A percentile compares a stretch with the other conserved stretches of the same genome.
phyloP scores from a whole-genome alignment of 1,140 invertebrate species.

The Leptopilina clavipes region DNA sequence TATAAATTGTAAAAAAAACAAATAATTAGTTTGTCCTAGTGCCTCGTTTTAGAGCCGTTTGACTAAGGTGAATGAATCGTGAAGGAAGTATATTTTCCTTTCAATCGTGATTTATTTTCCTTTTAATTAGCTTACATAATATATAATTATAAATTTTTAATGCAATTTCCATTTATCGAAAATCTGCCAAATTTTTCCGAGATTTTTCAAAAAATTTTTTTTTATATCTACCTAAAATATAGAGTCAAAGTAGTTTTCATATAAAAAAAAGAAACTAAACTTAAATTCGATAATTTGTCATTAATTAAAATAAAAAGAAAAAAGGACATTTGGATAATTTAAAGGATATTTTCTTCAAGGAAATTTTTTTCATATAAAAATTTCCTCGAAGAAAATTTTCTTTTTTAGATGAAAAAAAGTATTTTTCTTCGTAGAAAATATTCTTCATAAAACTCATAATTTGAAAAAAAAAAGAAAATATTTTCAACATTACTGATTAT shows the following conservation, averaged over 20 bases:
- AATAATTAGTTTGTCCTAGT: slow-evolving; percentile 26
- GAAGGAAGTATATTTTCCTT: not conserved
- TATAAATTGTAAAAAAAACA: slow-evolving; percentile 30
- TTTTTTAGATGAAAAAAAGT: too few relatives aligned
- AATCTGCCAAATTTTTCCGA: not conserved
- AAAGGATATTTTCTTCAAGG: too few relatives aligned
- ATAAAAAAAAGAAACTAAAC: not conserved
- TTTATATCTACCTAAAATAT: not conserved
- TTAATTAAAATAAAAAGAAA: too few relatives aligned
- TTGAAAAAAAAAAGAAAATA: not conserved
- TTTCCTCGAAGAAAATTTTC: too few relatives aligned
- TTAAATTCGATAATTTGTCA: too few relatives aligned
- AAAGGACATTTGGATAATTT: too few relatives aligned
- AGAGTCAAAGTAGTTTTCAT: too few relatives aligned
- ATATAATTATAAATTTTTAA: not conserved
- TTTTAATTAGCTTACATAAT: slow-evolving; percentile 12
- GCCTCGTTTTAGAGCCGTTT: slow-evolving; percentile 33
- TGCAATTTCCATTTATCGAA: not conserved
- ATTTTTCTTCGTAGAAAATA: too few relatives aligned
- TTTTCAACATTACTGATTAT: slow-evolving; percentile 5
- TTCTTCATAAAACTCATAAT: not conserved
- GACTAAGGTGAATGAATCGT: slow-evolving; percentile 31
- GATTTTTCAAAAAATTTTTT: not conserved
- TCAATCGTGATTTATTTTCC: slow-evolving; percentile 13
- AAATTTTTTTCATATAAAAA: too few relatives aligned